Conservation (phyloP, 2,113 vertebrate genomes). For the Erythrolamprus reginae region DNA sequence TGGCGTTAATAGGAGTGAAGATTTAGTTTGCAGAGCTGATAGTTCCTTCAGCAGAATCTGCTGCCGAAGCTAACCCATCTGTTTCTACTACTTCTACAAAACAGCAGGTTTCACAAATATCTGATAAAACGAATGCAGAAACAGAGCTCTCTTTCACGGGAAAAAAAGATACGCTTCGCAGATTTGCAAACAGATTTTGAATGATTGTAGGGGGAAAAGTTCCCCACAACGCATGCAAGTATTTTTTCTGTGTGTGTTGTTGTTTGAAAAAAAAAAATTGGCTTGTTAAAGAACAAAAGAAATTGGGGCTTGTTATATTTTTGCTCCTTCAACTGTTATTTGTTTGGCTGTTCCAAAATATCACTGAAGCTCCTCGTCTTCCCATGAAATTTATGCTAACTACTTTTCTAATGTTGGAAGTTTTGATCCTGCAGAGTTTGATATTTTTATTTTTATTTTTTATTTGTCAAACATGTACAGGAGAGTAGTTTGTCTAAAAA, state of each 20-base stretch:
- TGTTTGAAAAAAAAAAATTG: constrained; percentile 42
- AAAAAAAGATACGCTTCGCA: constrained; percentile 67
- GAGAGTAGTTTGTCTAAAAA: too few species aligned
- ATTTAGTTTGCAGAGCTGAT: constrained; percentile 49
- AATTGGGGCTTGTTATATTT: constrained; percentile 56
- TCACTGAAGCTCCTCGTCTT: constrained; percentile 34
- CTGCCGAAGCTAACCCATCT: constrained; percentile 61
- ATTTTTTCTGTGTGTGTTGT: constrained; percentile 14
- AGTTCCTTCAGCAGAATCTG: constrained; percentile 55
- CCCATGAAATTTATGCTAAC: constrained; percentile 25
- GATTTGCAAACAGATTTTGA: constrained; percentile 70
- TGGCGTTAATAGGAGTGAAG: constrained; percentile 57
- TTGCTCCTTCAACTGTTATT: constrained; percentile 62
- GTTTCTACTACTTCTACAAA: constrained; percentile 66
- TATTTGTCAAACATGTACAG: too few species aligned
- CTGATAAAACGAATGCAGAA: constrained; percentile 64
- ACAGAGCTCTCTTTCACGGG: constrained; percentile 59
- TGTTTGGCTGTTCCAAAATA: constrained; percentile 56
- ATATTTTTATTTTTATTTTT: too few species aligned
- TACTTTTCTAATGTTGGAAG: background rate
- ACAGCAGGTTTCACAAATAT: constrained; percentile 72
- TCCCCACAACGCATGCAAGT: constrained; percentile 42
- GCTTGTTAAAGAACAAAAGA: constrained; percentile 61
- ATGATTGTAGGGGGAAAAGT: constrained; percentile 63
- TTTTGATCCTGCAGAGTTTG: accelerated